Base-by-base conservation (phyloP, 2,797 vertebrate genomes). In the Syndactyla subalaris region DNA sequence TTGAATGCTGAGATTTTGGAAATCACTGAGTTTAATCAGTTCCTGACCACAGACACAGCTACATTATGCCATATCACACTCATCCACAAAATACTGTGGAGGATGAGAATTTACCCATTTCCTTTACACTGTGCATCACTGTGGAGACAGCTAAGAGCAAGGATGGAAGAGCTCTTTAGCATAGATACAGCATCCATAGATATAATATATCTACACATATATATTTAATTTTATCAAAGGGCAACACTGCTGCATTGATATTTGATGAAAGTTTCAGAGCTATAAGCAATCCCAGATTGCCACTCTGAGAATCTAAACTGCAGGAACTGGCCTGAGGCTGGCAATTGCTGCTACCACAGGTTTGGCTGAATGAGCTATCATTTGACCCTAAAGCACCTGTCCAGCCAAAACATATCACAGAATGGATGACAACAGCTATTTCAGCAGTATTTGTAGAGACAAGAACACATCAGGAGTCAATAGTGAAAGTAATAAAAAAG, bases 301-400 rank as follows among this genome's bases (percentile, higher is more conserved):
- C 85, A 49, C 36, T 20, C 48, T 85, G 68, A 38, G 81, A 89
- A 88, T 82, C 32, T 83, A 68, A 96, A 91, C 81, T 68, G 52
- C 51, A 87, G 79, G 63, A 77, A 29, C 36, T 80, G 59, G 57
- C 76, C 65, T 49, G 52, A 94, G 85, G 90, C 82, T 89, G 78
- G 52, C 36, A 88, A 81, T 89, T 95, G 88, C 30, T 85, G 52
- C 63, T 91, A 71, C 67, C 67, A 80, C 34, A 75, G 74, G 75
- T 97, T 65, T 81, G 72, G 61, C 62, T 93, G 90, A 96, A 95
- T 80, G 86, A 95, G 87, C 85, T 86, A 93, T 89, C 89, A 94
- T 92, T 74, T 97, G 94, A 94, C 88, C 88, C 93, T 81, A 59
- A 91, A 97, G 94, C 89, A 95, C 77, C 57, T 92, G 76, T 80